Conservation (phyloP, 2,113 vertebrate genomes). For the Hemiprocne comata region DNA sequence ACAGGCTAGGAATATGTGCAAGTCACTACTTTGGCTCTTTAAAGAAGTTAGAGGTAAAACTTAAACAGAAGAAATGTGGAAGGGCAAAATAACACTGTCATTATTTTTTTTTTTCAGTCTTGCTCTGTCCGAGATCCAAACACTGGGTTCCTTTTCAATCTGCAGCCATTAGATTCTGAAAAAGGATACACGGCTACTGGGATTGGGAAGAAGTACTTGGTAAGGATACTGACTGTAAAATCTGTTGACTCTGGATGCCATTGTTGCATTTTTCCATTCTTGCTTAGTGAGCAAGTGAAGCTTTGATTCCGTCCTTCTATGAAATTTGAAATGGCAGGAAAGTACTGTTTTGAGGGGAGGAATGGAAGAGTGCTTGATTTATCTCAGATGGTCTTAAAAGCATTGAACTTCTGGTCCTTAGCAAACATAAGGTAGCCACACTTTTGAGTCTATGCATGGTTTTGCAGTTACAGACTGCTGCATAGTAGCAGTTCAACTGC, state of each 20-base stretch:
- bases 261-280: not conserved
- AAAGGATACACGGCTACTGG: conserved; percentile 72
- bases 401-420: not conserved
- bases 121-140: conserved; percentile 87
- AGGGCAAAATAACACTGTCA: not conserved
- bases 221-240: conserved; percentile 41
- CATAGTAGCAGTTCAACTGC: not conserved
- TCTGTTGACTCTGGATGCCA: not conserved
- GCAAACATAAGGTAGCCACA: not conserved
- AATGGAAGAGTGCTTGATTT: not conserved
- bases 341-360: not conserved
- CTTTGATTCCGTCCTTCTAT: not conserved
- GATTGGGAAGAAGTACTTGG: conserved; percentile 84
- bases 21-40: not conserved
- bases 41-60: not conserved
- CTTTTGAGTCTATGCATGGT: not conserved
- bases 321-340: not conserved
- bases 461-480: not conserved
- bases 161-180: conserved; percentile 78
- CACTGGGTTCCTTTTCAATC: conserved; percentile 87
- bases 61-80: not conserved
- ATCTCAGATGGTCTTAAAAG: not conserved
- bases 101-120: conserved; percentile 62
- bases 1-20: not conserved
- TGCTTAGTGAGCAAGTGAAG: not conserved